Evolutionary conservation across 2,797 vertebrate genomes (phyloP).

Genomic region (Clarias pachynema): DNA sequence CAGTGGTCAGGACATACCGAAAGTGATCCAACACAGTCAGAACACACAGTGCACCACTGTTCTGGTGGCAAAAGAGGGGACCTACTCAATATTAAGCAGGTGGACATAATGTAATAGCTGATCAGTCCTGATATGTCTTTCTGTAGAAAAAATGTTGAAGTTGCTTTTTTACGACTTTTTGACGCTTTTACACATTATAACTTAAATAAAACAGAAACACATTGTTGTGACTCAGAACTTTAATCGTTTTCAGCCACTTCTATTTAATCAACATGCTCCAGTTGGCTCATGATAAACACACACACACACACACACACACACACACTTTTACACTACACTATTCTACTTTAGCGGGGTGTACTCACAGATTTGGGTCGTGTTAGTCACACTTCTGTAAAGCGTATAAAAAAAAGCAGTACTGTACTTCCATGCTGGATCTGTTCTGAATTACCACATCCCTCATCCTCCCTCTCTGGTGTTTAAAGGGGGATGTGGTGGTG

Average conservation of each 20-base stretch:
- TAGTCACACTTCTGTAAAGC: slow-evolving; percentile 37
- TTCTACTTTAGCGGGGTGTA: not conserved
- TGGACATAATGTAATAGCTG: no score
- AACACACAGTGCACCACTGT: no score
- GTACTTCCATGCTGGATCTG: slow-evolving; percentile 39
- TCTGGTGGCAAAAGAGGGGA: no score
- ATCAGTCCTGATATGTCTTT: not conserved
- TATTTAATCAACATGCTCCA: not conserved
- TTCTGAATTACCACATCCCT: slow-evolving; percentile 36
- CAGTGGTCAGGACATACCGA: no score
- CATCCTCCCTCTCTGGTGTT: not conserved
- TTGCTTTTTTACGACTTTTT: not conserved
- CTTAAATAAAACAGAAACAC: not conserved
- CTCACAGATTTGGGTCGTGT: slow-evolving; percentile 25
- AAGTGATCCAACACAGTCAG: no score
- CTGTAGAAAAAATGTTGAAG: not conserved
- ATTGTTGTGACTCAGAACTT: not conserved
- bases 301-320: slow-evolving; percentile 1
- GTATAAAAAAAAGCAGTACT: slow-evolving; percentile 1
- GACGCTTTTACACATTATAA: not conserved
- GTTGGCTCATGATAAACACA: not conserved
- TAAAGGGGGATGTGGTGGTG: not conserved
- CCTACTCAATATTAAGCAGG: no score
- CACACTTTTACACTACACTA: not conserved
- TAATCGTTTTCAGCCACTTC: not conserved